Evolutionary conservation across 2,797 vertebrate genomes (phyloP).

Genomic region (Macrochelys suwanniensis): DNA sequence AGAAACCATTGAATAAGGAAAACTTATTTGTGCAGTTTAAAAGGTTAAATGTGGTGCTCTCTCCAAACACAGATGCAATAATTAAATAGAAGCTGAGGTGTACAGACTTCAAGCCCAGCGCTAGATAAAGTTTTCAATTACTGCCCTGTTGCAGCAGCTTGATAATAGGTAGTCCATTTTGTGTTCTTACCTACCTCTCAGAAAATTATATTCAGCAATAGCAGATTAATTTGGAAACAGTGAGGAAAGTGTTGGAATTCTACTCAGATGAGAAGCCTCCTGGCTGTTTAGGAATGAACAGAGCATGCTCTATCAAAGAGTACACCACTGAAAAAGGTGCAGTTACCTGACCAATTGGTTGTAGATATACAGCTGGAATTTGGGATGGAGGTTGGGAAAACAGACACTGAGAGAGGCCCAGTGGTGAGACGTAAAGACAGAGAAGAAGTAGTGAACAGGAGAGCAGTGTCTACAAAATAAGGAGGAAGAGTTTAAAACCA

Average conservation of each 20-base stretch:
- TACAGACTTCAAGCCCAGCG: neutral
- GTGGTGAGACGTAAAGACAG: conserved; percentile 99
- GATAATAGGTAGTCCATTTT: neutral
- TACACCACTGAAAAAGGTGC: conserved; percentile 84
- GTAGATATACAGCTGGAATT: conserved; percentile 99
- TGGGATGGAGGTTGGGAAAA: conserved; percentile 99
- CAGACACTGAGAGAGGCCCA: conserved; percentile 99
- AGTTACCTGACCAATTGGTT: conserved; percentile 99
- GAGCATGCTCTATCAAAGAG: conserved; percentile 95
- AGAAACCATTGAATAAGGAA: conserved; percentile 6
- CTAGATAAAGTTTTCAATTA: neutral
- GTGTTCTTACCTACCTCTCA: conserved; percentile 16
- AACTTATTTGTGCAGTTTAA: neutral
- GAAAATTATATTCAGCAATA: neutral
- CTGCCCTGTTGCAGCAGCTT: neutral
- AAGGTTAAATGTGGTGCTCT: conserved; percentile 20
- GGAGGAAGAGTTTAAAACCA: conserved; percentile 86
- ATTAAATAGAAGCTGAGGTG: neutral
- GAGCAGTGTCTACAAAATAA: conserved; percentile 99
- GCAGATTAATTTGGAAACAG: conserved; percentile 33
- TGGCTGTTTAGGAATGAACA: conserved; percentile 81
- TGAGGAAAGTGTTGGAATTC: conserved; percentile 12
- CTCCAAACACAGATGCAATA: neutral
- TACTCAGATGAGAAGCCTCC: conserved; percentile 56
- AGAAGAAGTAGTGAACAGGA: conserved; percentile 99